A percentile compares a stretch with the other conserved stretches of the same genome.
Conservation (phyloP, 1,140 invertebrate species). For the Macrobrachium rosenbergii region DNA sequence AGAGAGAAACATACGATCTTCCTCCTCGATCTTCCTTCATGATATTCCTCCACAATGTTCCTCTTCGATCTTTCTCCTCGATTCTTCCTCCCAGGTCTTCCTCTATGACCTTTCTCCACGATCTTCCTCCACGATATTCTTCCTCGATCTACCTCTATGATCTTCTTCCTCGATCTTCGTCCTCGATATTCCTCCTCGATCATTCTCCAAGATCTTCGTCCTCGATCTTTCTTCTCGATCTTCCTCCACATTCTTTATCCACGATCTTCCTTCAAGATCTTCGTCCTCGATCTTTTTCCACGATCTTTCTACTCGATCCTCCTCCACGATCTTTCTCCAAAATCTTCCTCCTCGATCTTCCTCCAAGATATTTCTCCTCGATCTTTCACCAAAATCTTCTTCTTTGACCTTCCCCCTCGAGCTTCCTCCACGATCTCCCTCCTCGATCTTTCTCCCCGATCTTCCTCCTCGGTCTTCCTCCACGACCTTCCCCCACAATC, state of each 20-base stretch:
- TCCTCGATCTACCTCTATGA: background rate
- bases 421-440: too few species aligned
- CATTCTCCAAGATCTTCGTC: background rate
- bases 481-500: background rate
- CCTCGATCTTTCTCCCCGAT: background rate
- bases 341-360: background rate
- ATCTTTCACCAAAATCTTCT: background rate
- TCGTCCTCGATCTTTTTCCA: background rate
- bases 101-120: background rate
- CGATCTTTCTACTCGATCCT: too few species aligned
- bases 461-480: background rate
- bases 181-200: background rate
- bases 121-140: background rate
- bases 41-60: too few species aligned
- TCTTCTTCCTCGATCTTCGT: background rate
- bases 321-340: too few species aligned
- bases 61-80: background rate
- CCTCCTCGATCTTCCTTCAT: too few species aligned
- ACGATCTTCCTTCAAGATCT: background rate
- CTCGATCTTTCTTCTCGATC: background rate
- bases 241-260: background rate
- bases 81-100: background rate
- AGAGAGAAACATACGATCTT: too few species aligned
- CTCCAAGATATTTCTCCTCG: background rate
- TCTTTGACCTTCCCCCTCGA: background rate